These are phyloP conservation scores for Eonycteris spelaea DNA, from an alignment of 2,113 vertebrate genomes.

Conservation along the genomic window DNA sequence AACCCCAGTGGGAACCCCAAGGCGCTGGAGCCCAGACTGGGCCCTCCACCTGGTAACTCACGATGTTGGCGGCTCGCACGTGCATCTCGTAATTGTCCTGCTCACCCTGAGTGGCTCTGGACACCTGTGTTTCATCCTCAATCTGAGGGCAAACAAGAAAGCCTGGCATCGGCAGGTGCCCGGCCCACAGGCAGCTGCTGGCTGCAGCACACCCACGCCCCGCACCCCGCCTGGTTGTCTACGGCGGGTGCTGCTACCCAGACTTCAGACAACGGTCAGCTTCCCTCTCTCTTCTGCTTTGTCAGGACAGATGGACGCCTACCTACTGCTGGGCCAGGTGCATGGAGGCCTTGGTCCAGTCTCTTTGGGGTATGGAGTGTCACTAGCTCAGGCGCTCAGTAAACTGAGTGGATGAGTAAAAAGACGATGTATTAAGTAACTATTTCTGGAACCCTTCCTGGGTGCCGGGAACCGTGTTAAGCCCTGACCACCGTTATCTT, in stretches of 20 bases:
- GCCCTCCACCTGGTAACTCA: slow-evolving; percentile 79
- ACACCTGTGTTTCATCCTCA: slow-evolving; percentile 97
- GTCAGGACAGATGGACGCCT: rapidly evolving
- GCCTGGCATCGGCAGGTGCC: background rate
- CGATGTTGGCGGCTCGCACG: slow-evolving; percentile 97
- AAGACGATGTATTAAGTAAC: rapidly evolving
- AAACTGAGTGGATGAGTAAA: background rate
- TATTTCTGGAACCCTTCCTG: background rate
- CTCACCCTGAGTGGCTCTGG: slow-evolving; percentile 94
- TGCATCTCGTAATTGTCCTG: slow-evolving; percentile 99
- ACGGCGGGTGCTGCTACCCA: rapidly evolving
- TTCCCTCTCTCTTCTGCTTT: rapidly evolving
- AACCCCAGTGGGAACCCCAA: background rate
- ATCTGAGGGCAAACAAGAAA: slow-evolving; percentile 82
- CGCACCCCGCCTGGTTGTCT: background rate
- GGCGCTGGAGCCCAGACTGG: rapidly evolving
- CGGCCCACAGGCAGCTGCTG: rapidly evolving
- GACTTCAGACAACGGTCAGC: rapidly evolving
- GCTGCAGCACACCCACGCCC: rapidly evolving
- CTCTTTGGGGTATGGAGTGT: background rate
- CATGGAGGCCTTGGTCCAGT: background rate
- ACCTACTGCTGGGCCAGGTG: rapidly evolving
- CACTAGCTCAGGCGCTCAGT: background rate
- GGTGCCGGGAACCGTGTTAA: rapidly evolving
- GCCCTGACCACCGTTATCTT: rapidly evolving